phyloP scores from a whole-genome alignment of 2,113 vertebrate species.

The Tetrax tetrax region DNA sequence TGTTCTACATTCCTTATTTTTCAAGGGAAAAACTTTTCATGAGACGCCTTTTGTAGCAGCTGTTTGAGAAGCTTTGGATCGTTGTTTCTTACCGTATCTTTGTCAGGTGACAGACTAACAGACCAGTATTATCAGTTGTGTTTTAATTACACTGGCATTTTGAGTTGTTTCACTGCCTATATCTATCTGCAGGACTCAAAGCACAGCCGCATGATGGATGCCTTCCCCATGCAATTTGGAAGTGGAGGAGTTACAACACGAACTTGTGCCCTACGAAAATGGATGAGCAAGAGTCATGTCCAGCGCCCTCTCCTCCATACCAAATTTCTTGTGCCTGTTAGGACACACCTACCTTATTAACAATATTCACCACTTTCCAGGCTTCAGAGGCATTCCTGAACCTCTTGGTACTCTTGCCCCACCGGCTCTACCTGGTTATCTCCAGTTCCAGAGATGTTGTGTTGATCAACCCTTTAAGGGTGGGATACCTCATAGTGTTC shows the following conservation, averaged over 20 bases:
- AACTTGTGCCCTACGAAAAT: not conserved
- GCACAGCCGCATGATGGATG: not conserved
- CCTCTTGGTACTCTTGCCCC: not conserved
- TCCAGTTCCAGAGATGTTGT: not conserved
- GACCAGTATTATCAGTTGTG: not conserved
- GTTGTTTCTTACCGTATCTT: rapidly evolving
- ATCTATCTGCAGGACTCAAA: not conserved
- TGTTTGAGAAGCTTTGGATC: not conserved
- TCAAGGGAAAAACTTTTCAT: not conserved
- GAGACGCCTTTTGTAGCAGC: not conserved
- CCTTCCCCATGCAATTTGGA: rapidly evolving
- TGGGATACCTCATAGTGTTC: rapidly evolving
- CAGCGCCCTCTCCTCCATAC: not conserved
- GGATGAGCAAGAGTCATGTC: not conserved
- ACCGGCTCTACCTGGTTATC: no score
- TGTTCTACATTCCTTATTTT: not conserved
- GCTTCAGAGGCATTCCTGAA: not conserved
- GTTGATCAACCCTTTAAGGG: not conserved
- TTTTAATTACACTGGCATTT: not conserved
- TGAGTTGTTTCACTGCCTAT: not conserved
- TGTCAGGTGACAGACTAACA: not conserved
- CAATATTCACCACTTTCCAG: not conserved
- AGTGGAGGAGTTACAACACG: not conserved
- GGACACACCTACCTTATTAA: not conserved
- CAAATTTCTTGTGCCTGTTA: not conserved